Base-by-base conservation (phyloP, 1,140 invertebrate species). In the Nixonia krombeini region DNA sequence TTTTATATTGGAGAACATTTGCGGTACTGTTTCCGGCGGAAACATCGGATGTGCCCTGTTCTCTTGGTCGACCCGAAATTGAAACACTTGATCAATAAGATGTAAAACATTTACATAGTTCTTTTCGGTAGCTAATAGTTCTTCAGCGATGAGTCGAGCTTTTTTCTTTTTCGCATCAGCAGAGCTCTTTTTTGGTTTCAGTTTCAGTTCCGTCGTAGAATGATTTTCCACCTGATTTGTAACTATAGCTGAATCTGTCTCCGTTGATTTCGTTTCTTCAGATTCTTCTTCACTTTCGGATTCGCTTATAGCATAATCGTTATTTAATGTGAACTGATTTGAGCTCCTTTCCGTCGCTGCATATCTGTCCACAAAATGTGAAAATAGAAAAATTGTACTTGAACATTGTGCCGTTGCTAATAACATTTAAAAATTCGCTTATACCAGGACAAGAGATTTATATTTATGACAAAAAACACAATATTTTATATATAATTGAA, bases 31-130 rank as follows among this genome's bases (percentile, higher is more conserved):
- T 58, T 82, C 77, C 25, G 74, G 72, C 62, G 86, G 65, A 70
- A 85, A 77, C 83, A 80, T 75, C 80, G 86, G 50, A 90, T 82
- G 79, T 64, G 87, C 70, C 78, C 74, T 50, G 82, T 87, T 85
- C 29, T 85, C 83, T 41, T 85, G 83, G 63, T 85, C 83, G 4
- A 85, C 81, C 25, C 81, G 67, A 33, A 85, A 85, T 61, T 85
- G 83, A 73, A 92, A 92, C 71, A 91, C 89, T 69, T 88, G 81
- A 76, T 90, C 91, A 3, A 93, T 86, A n/a, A 93, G 78, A 49
- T 87, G 87, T 10, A 93, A 77, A 63, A 90, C 88, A 79, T 89
- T 87, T 6, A 93, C 90, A 81, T 92, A 93, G 44, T 88, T 88
- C 70, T 87, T 86, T 78, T 93, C 92, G 0, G 91, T 92, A 4